A percentile compares a stretch with the other conserved stretches of the same genome.
These are phyloP conservation scores for Orbicella faveolata DNA, from an alignment of 64 coral and sea anemone genomes.

Conservation along the genomic window DNA sequence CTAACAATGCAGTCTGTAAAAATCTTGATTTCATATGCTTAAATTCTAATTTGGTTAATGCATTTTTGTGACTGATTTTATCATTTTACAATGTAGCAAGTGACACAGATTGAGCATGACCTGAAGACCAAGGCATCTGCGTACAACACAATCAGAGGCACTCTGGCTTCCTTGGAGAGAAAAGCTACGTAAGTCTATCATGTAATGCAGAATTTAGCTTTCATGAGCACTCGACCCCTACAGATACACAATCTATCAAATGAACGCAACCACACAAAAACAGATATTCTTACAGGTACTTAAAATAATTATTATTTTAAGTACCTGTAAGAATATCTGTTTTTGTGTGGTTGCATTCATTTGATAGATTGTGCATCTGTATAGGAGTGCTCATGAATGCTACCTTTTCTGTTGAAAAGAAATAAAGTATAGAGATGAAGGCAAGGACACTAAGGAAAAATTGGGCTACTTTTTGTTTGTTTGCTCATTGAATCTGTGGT, in stretches of 20 bases:
- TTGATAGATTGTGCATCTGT: too few relatives aligned
- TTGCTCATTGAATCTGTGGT: too few relatives aligned
- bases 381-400: too few relatives aligned
- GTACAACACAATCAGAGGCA: slow-evolving; percentile 94
- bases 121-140: slow-evolving; percentile 87
- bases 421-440: too few relatives aligned
- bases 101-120: slow-evolving; percentile 95
- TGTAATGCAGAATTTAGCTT: too few relatives aligned
- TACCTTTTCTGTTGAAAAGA: too few relatives aligned
- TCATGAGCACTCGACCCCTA: too few relatives aligned
- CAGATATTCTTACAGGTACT: background rate
- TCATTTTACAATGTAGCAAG: slow-evolving; percentile 65
- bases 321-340: background rate
- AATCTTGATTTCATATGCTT: too few relatives aligned
- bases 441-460: too few relatives aligned
- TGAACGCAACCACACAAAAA: background rate
- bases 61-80: background rate
- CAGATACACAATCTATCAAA: too few relatives aligned
- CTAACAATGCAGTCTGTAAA: too few relatives aligned
- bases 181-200: slow-evolving; percentile 85
- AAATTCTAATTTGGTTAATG: background rate
- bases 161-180: slow-evolving; percentile 86
- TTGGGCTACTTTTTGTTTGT: too few relatives aligned
- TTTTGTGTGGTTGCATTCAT: background rate
- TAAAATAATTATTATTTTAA: background rate